Evolutionary conservation across 2,113 vertebrate genomes (phyloP).

Genomic region (Pogonocichla stellata): DNA sequence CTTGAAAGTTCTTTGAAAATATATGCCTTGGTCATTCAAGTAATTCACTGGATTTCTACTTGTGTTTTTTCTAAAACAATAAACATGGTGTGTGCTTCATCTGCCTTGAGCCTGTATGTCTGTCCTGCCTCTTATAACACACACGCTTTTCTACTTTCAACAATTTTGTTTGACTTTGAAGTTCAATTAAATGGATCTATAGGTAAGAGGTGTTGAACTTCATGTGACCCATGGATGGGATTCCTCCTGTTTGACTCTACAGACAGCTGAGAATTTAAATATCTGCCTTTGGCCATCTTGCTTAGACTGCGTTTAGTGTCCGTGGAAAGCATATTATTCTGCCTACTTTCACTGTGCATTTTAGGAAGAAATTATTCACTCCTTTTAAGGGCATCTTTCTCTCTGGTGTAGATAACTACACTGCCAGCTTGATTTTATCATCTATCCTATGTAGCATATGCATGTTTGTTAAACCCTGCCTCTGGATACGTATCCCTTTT

Average conservation of each 20-base stretch:
- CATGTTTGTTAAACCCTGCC: not conserved
- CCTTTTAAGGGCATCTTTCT: slow-evolving; percentile 33
- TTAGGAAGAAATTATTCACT: slow-evolving; percentile 11
- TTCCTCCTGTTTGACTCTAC: not conserved
- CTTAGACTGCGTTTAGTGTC: not conserved
- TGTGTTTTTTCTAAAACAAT: not conserved
- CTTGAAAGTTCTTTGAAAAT: not conserved
- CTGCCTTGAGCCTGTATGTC: not conserved
- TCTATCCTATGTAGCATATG: not conserved
- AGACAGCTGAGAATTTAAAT: not conserved
- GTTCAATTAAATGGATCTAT: not conserved
- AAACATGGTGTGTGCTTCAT: accelerated
- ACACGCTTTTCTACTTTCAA: not conserved
- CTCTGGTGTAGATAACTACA: not conserved
- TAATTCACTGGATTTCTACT: not conserved
- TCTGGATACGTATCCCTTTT: not conserved
- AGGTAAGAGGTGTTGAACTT: not conserved
- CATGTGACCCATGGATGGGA: not conserved
- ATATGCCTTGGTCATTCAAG: not conserved
- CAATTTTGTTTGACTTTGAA: not conserved
- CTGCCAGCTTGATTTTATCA: not conserved
- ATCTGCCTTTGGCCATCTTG: not conserved
- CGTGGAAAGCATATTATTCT: not conserved
- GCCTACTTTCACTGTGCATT: not conserved
- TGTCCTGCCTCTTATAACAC: not conserved